A percentile compares a stretch with the other conserved stretches of the same genome.
phyloP scores from a whole-genome alignment of 1,140 invertebrate genomes.

The Cephus cinctus region DNA sequence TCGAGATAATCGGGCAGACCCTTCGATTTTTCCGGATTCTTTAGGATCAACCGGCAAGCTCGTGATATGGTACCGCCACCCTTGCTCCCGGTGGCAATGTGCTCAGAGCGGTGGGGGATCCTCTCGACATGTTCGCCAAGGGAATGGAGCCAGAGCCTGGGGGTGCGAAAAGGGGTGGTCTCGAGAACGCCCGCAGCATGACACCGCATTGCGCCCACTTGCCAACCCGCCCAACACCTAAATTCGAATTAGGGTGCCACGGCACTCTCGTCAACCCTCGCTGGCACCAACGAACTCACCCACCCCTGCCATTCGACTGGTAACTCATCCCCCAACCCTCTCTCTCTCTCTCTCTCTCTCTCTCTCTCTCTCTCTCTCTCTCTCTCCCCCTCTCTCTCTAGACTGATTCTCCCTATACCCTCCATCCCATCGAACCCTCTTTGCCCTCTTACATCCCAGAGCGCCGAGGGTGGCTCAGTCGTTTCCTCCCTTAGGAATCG shows the following conservation, averaged over 20 bases:
- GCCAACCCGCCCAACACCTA: slow-evolving; percentile 49
- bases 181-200: slow-evolving; percentile 42
- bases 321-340: slow-evolving; percentile 4
- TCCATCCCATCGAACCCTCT: slow-evolving; percentile 16
- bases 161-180: slow-evolving; percentile 27
- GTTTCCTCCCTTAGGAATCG: slow-evolving; percentile 41
- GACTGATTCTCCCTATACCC: slow-evolving; percentile 16
- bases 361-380: slow-evolving; percentile 12
- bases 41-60: too few relatives aligned
- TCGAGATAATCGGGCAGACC: too few relatives aligned
- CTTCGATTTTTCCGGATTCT: too few relatives aligned
- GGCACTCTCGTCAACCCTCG: slow-evolving; percentile 36
- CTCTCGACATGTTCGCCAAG: background rate
- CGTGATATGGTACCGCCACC: too few relatives aligned
- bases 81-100: background rate
- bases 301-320: slow-evolving; percentile 8
- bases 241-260: slow-evolving; percentile 49
- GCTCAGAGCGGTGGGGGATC: too few relatives aligned
- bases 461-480: slow-evolving; percentile 12
- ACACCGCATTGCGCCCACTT: slow-evolving; percentile 53
- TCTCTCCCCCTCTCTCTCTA: slow-evolving; percentile 18
- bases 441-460: slow-evolving; percentile 15
- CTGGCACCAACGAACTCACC: too few relatives aligned
- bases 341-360: slow-evolving; percentile 4
- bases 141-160: slow-evolving; percentile 6